Conservation (phyloP, 1,140 invertebrate species). For the Anadara kagoshimensis region DNA sequence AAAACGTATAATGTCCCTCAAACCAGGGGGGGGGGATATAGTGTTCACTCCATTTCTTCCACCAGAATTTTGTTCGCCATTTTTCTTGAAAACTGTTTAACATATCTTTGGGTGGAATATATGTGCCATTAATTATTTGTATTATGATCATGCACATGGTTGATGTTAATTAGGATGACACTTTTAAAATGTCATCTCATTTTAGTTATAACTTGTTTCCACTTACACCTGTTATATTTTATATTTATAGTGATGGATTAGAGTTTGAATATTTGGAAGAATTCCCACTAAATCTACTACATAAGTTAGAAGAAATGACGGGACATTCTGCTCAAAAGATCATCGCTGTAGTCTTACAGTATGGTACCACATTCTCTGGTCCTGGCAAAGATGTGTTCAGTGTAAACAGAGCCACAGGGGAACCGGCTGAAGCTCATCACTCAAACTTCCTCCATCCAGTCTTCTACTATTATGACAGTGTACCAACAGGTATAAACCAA, state of each 20-base stretch:
- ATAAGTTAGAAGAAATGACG: constrained; percentile 63
- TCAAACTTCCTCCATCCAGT: constrained; percentile 77
- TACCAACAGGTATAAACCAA: constrained; percentile 70
- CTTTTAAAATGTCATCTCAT: too few species aligned
- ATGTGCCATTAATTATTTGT: too few species aligned
- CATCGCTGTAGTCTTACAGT: constrained; percentile 73
- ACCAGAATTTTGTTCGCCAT: too few species aligned
- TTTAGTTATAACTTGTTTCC: too few species aligned
- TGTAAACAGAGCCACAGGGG: constrained; percentile 71
- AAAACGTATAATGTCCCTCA: too few species aligned
- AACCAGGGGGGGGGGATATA: too few species aligned
- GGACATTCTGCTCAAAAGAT: constrained; percentile 63
- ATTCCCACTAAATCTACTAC: constrained; percentile 72
- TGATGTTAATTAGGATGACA: too few species aligned
- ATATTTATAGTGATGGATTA: constrained; percentile 54
- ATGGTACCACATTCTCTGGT: constrained; percentile 75
- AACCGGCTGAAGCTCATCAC: constrained; percentile 71
- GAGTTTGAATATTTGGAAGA: constrained; percentile 71
- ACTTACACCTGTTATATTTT: background rate
- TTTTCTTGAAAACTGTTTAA: too few species aligned
- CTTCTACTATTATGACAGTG: constrained; percentile 72
- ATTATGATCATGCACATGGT: too few species aligned
- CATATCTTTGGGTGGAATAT: too few species aligned
- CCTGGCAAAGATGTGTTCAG: constrained; percentile 76
- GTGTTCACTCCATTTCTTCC: too few species aligned